These are phyloP conservation scores for Alectoris magna DNA, from an alignment of 2,797 vertebrate species.

Conservation along the genomic window DNA sequence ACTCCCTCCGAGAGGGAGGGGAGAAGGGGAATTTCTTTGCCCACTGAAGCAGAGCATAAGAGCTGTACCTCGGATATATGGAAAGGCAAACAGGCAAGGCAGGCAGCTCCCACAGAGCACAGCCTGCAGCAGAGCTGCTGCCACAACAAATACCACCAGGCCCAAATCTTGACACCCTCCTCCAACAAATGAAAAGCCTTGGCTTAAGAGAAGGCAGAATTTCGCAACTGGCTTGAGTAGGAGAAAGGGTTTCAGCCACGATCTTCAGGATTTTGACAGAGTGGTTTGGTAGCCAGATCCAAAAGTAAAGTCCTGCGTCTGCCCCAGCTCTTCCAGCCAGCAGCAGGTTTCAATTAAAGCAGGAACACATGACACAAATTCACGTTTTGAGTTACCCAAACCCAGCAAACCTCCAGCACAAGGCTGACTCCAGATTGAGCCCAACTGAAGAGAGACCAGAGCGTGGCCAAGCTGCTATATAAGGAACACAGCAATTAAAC, in stretches of 20 bases:
- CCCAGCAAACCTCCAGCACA: not conserved
- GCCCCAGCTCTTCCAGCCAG: not conserved
- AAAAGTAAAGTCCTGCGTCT: not conserved
- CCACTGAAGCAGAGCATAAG: not conserved
- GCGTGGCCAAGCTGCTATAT: not conserved
- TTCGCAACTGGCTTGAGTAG: not conserved
- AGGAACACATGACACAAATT: not conserved
- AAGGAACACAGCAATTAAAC: not conserved
- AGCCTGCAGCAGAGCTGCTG: not conserved
- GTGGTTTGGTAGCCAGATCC: not conserved
- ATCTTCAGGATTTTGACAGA: not conserved
- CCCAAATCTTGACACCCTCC: not conserved
- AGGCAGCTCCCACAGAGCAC: not conserved
- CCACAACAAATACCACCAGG: not conserved
- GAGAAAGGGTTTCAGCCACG: not conserved
- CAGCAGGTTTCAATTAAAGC: not conserved
- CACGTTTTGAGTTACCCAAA: not conserved
- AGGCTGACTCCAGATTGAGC: not conserved
- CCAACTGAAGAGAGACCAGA: fast-evolving
- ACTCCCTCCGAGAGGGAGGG: not conserved
- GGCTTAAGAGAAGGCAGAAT: not conserved
- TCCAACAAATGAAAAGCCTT: not conserved
- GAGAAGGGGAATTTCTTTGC: not conserved
- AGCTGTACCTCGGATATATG: not conserved
- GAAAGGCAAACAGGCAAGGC: not conserved